A percentile compares a stretch with the other conserved stretches of the same genome.
These are phyloP conservation scores for Chironomus striatipennis DNA, from an alignment of 1,140 invertebrate genomes.

Conservation along the genomic window DNA sequence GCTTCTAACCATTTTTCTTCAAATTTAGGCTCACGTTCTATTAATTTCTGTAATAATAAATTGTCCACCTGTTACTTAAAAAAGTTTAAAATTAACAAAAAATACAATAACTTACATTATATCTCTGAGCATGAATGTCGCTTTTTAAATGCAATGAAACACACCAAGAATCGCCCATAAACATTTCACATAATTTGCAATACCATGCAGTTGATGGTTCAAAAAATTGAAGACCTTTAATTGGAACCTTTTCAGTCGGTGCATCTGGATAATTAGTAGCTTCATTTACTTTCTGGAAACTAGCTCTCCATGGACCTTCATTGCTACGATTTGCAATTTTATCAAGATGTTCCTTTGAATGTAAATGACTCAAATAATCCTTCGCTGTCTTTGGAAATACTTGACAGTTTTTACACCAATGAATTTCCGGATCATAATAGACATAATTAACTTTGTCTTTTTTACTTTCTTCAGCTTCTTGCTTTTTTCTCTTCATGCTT, in stretches of 20 bases:
- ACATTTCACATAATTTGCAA: slow-evolving; percentile 74
- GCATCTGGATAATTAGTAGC: slow-evolving; percentile 57
- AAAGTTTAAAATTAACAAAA: slow-evolving; percentile 2
- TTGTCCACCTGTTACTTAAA: too few species aligned
- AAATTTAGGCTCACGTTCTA: slow-evolving; percentile 73
- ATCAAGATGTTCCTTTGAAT: slow-evolving; percentile 63
- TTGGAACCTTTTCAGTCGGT: slow-evolving; percentile 65
- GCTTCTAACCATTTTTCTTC: slow-evolving; percentile 75
- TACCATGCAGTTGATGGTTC: slow-evolving; percentile 80
- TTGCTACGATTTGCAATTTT: slow-evolving; percentile 54
- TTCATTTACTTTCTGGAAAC: slow-evolving; percentile 47
- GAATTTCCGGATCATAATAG: slow-evolving; percentile 78
- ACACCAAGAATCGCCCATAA: slow-evolving; percentile 80
- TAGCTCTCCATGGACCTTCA: slow-evolving; percentile 68
- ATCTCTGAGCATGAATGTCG: slow-evolving; percentile 64
- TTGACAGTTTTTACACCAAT: slow-evolving; percentile 78
- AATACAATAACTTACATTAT: slow-evolving; percentile 49
- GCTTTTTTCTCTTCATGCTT: slow-evolving; percentile 40
- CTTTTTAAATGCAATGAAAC: slow-evolving; percentile 76
- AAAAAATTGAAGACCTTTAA: slow-evolving; percentile 77
- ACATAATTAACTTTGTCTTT: slow-evolving; percentile 58
- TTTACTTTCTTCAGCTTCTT: slow-evolving; percentile 30
- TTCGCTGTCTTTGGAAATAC: slow-evolving; percentile 77
- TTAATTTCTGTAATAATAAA: slow-evolving; percentile 51
- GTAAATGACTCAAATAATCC: slow-evolving; percentile 74